phyloP scores from a whole-genome alignment of 2,113 vertebrate species.

The Xiphophorus couchianus region DNA sequence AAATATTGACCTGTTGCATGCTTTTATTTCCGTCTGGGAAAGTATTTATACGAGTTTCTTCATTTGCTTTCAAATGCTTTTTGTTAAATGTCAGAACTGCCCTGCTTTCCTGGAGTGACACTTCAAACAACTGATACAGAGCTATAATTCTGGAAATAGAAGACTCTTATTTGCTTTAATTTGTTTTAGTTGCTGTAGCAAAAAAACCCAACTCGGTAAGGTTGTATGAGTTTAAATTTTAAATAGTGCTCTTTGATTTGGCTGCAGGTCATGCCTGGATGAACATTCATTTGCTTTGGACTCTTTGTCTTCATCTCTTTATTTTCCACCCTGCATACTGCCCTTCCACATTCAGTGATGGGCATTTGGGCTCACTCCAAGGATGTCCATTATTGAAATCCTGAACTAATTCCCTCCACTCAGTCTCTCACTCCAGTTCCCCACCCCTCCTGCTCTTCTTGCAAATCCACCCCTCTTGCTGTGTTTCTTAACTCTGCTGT shows the following conservation, averaged over 20 bases:
- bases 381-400: conserved; percentile 63
- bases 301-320: conserved; percentile 56
- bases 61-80: conserved; percentile 60
- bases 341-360: conserved; percentile 23
- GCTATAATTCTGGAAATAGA: conserved; percentile 41
- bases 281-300: conserved; percentile 38
- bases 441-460: conserved; percentile 2
- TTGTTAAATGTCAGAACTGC: conserved; percentile 4
- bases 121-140: conserved; percentile 53
- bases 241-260: conserved; percentile 10
- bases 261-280: conserved; percentile 36
- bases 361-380: conserved; percentile 61
- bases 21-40: conserved; percentile 6
- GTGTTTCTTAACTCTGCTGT: conserved; percentile 31
- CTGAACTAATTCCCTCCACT: conserved; percentile 55
- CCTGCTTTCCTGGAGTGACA: conserved; percentile 22
- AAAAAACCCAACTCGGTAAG: background rate
- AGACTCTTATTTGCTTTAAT: conserved; percentile 33
- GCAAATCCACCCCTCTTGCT: conserved; percentile 21
- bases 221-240: background rate
- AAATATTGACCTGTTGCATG: conserved; percentile 13
- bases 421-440: conserved; percentile 14
- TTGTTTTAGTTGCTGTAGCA: conserved; percentile 12
- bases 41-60: conserved; percentile 40
- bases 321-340: conserved; percentile 28